Conservation (phyloP, 2,797 vertebrate species). For the Sebastes matsubarae region DNA sequence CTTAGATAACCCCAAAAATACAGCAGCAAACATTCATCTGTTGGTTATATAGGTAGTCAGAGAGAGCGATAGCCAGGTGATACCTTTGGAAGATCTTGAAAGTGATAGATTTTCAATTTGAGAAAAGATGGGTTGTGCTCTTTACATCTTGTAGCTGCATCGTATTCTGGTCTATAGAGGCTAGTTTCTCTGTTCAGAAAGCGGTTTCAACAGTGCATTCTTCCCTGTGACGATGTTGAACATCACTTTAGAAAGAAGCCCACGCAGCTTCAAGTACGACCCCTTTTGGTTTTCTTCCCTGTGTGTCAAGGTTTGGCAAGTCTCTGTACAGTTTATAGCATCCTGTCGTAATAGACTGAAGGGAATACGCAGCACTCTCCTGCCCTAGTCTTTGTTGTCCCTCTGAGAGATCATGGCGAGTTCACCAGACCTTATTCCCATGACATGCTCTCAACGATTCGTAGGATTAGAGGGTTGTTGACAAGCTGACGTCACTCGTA, state of each 20-base stretch:
- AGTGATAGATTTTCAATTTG: neutral
- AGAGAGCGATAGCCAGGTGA: neutral
- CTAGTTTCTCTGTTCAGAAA: neutral
- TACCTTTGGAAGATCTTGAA: neutral
- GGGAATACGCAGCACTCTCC: neutral
- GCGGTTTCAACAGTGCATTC: neutral
- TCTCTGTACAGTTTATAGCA: neutral
- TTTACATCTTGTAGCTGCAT: neutral
- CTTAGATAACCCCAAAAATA: neutral
- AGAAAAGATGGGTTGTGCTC: neutral
- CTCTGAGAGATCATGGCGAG: slow-evolving; percentile 16
- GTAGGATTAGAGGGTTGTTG: slow-evolving; percentile 32
- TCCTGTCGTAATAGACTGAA: neutral
- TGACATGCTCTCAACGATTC: slow-evolving; percentile 41
- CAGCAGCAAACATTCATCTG: neutral
- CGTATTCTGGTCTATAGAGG: neutral
- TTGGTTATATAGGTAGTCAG: neutral
- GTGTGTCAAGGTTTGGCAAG: neutral
- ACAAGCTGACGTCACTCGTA: slow-evolving; percentile 29
- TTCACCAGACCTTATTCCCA: slow-evolving; percentile 15
- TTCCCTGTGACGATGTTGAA: neutral
- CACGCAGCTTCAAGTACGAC: neutral
- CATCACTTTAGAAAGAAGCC: neutral
- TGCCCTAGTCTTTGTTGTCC: neutral
- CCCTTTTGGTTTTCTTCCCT: neutral